A percentile compares a stretch with the other conserved stretches of the same genome.
phyloP scores from a whole-genome alignment of 2,113 vertebrate species.

The Bubo bubo region DNA sequence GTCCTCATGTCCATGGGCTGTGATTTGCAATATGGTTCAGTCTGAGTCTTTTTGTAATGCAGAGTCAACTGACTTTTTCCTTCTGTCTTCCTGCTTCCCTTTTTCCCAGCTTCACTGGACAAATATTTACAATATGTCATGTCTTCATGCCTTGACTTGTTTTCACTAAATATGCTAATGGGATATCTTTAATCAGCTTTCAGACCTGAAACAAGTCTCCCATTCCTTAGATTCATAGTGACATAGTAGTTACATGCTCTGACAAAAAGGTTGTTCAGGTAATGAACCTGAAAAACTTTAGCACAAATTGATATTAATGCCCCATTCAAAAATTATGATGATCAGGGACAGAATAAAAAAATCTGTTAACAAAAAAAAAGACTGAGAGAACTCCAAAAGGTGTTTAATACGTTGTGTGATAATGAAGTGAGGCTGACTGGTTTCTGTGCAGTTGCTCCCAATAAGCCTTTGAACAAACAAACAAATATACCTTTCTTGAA shows the following conservation, averaged over 20 bases:
- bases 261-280: neutral
- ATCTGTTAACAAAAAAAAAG: too few species aligned
- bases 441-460: neutral
- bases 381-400: neutral
- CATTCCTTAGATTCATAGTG: neutral
- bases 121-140: neutral
- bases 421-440: neutral
- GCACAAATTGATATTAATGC: neutral
- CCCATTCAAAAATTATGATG: neutral
- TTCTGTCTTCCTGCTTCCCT: neutral
- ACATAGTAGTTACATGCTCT: neutral
- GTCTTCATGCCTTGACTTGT: neutral
- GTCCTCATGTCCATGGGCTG: neutral
- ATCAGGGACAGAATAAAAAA: neutral
- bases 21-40: neutral
- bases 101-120: neutral
- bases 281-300: neutral
- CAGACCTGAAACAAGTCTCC: neutral
- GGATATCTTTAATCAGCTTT: neutral
- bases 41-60: neutral
- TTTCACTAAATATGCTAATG: neutral
- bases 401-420: neutral
- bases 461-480: conserved; percentile 62
- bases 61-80: neutral
- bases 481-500: conserved; percentile 89